phyloP scores from a whole-genome alignment of 2,797 vertebrate genomes.

The Centroberyx gerrardi region DNA sequence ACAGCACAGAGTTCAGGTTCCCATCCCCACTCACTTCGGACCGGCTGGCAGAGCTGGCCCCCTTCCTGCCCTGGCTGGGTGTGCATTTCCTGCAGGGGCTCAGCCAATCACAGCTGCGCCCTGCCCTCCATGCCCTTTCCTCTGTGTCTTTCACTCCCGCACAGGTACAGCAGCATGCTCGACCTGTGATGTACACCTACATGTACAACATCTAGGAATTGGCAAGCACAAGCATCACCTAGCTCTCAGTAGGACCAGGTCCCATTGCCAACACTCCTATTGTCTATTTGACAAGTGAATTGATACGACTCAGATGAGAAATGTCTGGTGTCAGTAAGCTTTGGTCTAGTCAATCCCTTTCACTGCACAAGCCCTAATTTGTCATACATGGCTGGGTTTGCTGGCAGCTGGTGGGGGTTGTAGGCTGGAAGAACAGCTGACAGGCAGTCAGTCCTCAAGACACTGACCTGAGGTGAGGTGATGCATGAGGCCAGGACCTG shows the following conservation, averaged over 20 bases:
- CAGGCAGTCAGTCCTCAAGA: constrained; percentile 44
- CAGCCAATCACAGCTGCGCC: constrained; percentile 73
- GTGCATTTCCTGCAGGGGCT: constrained; percentile 80
- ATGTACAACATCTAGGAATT: neutral
- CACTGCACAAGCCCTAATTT: constrained; percentile 25
- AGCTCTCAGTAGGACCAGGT: neutral
- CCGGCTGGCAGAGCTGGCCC: constrained; percentile 72
- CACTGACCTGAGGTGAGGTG: constrained; percentile 33
- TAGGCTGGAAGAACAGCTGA: constrained; percentile 63
- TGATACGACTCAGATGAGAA: neutral
- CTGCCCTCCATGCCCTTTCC: constrained; percentile 69
- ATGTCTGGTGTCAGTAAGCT: constrained; percentile 4
- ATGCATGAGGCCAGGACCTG: constrained; percentile 40
- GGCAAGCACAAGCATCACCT: neutral
- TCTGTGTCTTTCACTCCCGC: constrained; percentile 79
- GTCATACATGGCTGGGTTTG: constrained; percentile 43
- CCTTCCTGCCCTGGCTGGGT: constrained; percentile 81
- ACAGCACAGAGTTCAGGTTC: constrained; percentile 64
- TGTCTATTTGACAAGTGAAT: neutral
- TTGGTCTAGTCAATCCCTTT: constrained; percentile 21
- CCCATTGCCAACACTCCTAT: neutral
- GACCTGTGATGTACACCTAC: neutral
- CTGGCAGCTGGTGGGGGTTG: constrained; percentile 56
- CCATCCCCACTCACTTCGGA: constrained; percentile 68
- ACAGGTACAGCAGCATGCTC: constrained; percentile 76